Conservation (phyloP, 2,888 invertebrate genomes). For the Chloroclystis v-ata region DNA sequence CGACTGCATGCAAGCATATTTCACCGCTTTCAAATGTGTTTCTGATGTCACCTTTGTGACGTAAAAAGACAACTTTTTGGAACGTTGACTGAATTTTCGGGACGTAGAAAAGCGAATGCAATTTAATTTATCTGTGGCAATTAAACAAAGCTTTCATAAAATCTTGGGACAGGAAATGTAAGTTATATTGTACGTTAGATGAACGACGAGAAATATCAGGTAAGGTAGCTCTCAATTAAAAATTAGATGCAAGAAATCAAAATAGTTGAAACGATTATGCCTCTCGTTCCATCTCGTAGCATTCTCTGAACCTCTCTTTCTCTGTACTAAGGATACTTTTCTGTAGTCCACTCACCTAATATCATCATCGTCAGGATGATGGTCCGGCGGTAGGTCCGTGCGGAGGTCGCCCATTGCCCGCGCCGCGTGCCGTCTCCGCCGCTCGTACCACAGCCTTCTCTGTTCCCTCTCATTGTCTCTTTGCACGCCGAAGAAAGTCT, state of each 20-base stretch:
- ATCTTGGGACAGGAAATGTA: too few species aligned
- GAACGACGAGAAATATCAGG: too few species aligned
- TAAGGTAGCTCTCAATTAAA: too few species aligned
- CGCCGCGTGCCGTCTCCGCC: conserved; percentile 86
- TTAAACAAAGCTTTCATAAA: too few species aligned
- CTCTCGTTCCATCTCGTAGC: too few species aligned
- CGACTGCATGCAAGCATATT: conserved; percentile 17
- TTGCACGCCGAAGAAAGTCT: conserved; percentile 91
- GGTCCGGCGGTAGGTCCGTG: conserved; percentile 78
- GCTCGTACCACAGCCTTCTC: conserved; percentile 86
- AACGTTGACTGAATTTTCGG: too few species aligned
- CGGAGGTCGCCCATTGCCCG: conserved; percentile 81
- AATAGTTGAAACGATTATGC: too few species aligned
- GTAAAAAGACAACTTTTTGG: not conserved
- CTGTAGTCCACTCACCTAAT: conserved; percentile 59
- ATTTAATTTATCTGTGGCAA: too few species aligned
- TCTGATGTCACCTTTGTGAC: conserved; percentile 3
- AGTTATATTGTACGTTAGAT: not conserved
- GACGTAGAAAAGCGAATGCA: too few species aligned
- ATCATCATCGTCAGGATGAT: conserved; percentile 80
- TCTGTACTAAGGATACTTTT: too few species aligned
- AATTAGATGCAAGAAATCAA: not conserved
- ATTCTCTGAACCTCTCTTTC: too few species aligned
- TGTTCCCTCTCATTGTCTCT: conserved; percentile 86
- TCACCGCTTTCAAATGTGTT: conserved; percentile 7